Evolutionary conservation across 2,113 vertebrate species (phyloP).

Genomic region (Callionymus lyra): DNA sequence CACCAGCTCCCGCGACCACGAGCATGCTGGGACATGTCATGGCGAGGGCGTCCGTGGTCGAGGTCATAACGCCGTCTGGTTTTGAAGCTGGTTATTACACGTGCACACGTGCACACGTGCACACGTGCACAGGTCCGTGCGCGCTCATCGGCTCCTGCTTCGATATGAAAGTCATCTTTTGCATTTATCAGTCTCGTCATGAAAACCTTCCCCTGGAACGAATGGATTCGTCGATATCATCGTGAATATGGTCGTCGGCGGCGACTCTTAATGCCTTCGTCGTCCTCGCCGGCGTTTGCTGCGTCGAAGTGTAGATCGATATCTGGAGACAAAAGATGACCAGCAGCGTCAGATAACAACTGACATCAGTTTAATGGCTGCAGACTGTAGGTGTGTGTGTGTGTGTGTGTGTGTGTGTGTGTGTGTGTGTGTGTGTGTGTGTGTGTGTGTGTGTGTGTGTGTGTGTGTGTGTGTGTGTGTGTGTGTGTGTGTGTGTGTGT

Average conservation of each 20-base stretch:
- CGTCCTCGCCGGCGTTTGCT: conserved; percentile 36
- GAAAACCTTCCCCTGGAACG: conserved; percentile 34
- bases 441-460: too few relatives aligned
- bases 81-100: too few relatives aligned
- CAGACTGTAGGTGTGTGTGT: conserved; percentile 23
- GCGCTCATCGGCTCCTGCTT: conserved; percentile 24
- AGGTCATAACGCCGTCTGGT: too few relatives aligned
- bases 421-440: conserved; percentile 20
- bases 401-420: conserved; percentile 12
- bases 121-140: conserved; percentile 5
- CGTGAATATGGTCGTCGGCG: conserved; percentile 33
- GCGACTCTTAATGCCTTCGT: conserved; percentile 30
- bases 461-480: too few relatives aligned
- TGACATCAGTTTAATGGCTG: conserved; percentile 38
- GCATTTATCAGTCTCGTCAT: conserved; percentile 46
- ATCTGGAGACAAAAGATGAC: conserved; percentile 49
- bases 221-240: conserved; percentile 45
- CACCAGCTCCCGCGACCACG: too few relatives aligned
- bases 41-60: too few relatives aligned
- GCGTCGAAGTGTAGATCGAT: conserved; percentile 49
- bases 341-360: conserved; percentile 41
- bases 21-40: too few relatives aligned
- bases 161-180: conserved; percentile 35
- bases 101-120: conserved; percentile 2
- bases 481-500: too few relatives aligned